Evolutionary conservation across 2,888 invertebrate genomes (phyloP).

Genomic region (Drosophila picticornis): DNA sequence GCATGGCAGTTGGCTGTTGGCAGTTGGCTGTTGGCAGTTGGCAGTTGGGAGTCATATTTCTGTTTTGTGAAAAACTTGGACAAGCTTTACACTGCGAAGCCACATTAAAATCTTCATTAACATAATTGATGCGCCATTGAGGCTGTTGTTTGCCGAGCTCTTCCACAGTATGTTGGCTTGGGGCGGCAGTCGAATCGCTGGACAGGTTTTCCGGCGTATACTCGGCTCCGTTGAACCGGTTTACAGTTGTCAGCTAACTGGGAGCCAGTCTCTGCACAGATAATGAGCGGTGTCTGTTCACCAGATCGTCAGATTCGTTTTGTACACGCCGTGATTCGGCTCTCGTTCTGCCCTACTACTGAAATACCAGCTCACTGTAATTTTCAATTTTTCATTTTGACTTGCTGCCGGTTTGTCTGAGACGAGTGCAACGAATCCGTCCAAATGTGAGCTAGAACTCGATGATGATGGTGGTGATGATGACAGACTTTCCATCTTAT

Average conservation of each 20-base stretch:
- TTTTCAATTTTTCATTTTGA: slow-evolving; percentile 70
- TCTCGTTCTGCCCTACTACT: slow-evolving; percentile 6
- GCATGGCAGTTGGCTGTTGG: slow-evolving; percentile 31
- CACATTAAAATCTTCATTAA: slow-evolving; percentile 76
- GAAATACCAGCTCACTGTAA: slow-evolving; percentile 47
- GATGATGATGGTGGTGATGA: not conserved
- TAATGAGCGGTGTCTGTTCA: slow-evolving; percentile 19
- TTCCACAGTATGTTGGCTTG: slow-evolving; percentile 63
- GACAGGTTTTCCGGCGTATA: slow-evolving; percentile 13
- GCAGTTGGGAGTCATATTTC: not conserved
- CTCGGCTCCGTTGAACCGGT: slow-evolving; percentile 39
- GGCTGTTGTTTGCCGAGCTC: slow-evolving; percentile 47
- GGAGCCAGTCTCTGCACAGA: not conserved
- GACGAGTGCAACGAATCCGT: slow-evolving; percentile 10
- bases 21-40: no score
- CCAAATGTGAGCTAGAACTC: slow-evolving; percentile 32
- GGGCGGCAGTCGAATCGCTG: slow-evolving; percentile 62
- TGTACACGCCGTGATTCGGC: slow-evolving; percentile 19
- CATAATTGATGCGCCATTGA: slow-evolving; percentile 79
- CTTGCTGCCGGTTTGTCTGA: slow-evolving; percentile 41
- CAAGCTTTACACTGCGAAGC: slow-evolving; percentile 70
- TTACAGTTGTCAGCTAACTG: slow-evolving; percentile 51
- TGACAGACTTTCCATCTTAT: slow-evolving; percentile 44
- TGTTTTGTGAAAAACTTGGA: slow-evolving; percentile 46
- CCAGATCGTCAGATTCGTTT: slow-evolving; percentile 6